A percentile compares a stretch with the other conserved stretches of the same genome.
phyloP scores from a whole-genome alignment of 2,888 invertebrate genomes.

The Bhutanitis thaidina region DNA sequence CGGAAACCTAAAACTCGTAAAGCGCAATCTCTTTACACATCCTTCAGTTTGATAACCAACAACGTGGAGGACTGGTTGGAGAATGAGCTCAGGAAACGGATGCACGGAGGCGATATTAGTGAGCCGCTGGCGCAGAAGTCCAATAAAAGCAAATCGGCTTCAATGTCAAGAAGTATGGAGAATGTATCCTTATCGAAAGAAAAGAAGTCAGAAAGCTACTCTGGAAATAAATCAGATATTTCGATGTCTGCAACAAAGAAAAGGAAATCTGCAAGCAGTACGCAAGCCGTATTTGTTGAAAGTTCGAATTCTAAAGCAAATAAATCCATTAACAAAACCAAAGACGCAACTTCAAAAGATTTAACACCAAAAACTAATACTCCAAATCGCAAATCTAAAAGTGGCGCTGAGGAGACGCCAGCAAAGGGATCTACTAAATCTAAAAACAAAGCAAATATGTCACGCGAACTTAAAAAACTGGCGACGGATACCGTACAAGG shows the following conservation, averaged over 20 bases:
- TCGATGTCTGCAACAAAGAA: neutral
- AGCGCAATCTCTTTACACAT: conserved; percentile 39
- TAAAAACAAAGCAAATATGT: conserved; percentile 22
- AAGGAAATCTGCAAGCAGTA: neutral
- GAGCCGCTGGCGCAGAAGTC: neutral
- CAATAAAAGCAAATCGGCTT: neutral
- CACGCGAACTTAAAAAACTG: conserved; percentile 45
- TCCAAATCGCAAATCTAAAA: neutral
- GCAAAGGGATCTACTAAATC: conserved; percentile 2
- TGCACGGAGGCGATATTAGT: conserved; percentile 25
- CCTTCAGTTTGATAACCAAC: conserved; percentile 36
- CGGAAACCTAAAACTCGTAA: conserved; percentile 29
- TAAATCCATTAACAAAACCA: neutral
- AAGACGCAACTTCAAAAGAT: neutral
- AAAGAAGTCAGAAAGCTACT: neutral
- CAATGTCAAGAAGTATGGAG: neutral
- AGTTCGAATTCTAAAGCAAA: neutral
- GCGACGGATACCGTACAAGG: conserved; percentile 48
- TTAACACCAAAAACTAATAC: neutral
- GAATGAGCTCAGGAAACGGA: conserved; percentile 38
- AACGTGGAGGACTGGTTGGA: conserved; percentile 55
- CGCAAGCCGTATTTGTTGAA: neutral
- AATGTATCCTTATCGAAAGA: neutral
- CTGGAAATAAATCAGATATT: neutral
- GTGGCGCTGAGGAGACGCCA: neutral